Evolutionary conservation across 2,113 vertebrate genomes (phyloP).

Genomic region (Hemibagrus wyckioides): DNA sequence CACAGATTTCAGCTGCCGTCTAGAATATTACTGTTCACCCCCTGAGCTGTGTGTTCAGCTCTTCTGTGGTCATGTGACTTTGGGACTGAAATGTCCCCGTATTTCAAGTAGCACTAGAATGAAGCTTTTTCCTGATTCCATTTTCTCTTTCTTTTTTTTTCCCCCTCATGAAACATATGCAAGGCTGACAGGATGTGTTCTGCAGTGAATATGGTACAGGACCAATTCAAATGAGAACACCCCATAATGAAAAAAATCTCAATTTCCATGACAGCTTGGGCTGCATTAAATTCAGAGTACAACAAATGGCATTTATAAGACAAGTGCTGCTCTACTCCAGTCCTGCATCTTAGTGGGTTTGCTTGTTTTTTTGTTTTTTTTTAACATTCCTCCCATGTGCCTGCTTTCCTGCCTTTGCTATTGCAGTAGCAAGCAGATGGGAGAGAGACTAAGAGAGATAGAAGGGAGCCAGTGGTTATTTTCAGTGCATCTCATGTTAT

Average conservation of each 20-base stretch:
- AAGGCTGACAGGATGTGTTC: neutral
- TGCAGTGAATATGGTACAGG: neutral
- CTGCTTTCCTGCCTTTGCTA: conserved; percentile 57
- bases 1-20: neutral
- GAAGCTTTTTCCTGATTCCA: neutral
- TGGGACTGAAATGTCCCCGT: neutral
- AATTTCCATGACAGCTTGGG: conserved; percentile 5
- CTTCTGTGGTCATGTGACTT: conserved; percentile 29
- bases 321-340: conserved; percentile 6
- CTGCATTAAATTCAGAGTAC: neutral
- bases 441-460: conserved; percentile 42
- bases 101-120: conserved; percentile 10
- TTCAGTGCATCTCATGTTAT: conserved; percentile 76
- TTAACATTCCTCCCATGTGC: conserved; percentile 15
- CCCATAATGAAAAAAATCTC: neutral
- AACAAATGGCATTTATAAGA: neutral
- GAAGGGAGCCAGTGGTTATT: conserved; percentile 66
- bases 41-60: conserved; percentile 18
- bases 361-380: neutral
- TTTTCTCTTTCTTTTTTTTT: neutral
- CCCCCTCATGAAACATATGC: neutral
- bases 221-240: neutral
- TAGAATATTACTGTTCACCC: conserved; percentile 13
- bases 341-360: neutral
- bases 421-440: conserved; percentile 66